Percentiles rank a stretch among this genome's conserved stretches.
Conservation (phyloP, 2,888 invertebrate species). For the Hanleya hanleyi region DNA sequence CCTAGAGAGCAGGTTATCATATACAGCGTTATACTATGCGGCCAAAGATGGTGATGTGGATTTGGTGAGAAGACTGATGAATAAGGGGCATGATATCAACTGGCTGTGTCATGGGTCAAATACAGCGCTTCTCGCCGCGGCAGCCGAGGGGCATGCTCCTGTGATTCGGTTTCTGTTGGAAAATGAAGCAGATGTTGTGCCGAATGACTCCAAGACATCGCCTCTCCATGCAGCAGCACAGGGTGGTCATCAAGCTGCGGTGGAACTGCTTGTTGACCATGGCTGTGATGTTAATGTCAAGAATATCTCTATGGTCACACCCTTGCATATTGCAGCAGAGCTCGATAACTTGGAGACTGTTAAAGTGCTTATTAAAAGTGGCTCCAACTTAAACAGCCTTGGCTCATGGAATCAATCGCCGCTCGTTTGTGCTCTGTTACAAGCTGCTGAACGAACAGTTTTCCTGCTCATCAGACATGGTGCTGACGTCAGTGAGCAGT, state of each 20-base stretch:
- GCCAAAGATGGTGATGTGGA: neutral
- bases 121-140: neutral
- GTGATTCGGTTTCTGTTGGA: neutral
- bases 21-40: neutral
- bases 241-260: neutral
- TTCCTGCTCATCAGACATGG: neutral
- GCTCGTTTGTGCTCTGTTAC: neutral
- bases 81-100: neutral
- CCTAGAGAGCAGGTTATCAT: neutral
- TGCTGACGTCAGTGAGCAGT: neutral
- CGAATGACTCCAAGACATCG: neutral
- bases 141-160: neutral
- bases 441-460: neutral
- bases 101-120: neutral
- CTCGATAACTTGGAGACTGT: neutral
- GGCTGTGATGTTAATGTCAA: neutral
- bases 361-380: neutral
- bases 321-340: neutral
- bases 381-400: neutral
- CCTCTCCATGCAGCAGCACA: neutral
- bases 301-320: neutral
- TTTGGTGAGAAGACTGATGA: neutral
- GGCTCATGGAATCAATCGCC: neutral
- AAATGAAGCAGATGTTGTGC: neutral
- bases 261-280: neutral